Conservation (phyloP, 92 coral and sea anemone genomes). For the Paramuricea clavata region DNA sequence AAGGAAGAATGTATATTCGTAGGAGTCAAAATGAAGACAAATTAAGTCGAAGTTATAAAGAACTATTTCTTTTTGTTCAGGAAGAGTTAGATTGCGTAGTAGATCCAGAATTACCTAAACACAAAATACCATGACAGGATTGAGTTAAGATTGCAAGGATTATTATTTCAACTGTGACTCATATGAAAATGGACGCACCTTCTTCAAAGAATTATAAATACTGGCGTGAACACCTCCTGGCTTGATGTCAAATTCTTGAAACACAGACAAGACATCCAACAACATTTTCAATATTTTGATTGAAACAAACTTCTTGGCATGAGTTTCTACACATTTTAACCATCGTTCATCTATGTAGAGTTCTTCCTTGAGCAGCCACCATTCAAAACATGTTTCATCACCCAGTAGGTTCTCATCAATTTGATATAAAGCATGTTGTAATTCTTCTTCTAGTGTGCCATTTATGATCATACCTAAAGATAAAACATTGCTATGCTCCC, state of each 20-base stretch:
- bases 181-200: constrained; percentile 13
- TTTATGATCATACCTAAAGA: constrained; percentile 7
- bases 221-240: constrained; percentile 1
- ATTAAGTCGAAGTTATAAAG: constrained; percentile 25
- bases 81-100: constrained; percentile 21
- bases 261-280: constrained; percentile 35
- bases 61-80: constrained; percentile 27
- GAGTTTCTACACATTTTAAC: constrained; percentile 13
- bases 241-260: constrained; percentile 11
- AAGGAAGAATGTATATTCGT: constrained; percentile 6
- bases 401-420: constrained; percentile 20
- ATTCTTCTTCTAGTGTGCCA: constrained; percentile 6
- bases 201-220: constrained; percentile 17
- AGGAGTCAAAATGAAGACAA: constrained; percentile 14
- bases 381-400: constrained; percentile 25
- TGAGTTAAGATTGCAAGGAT: too few relatives aligned
- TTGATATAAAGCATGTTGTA: constrained; percentile 25
- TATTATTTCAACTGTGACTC: too few relatives aligned
- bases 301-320: constrained; percentile 31
- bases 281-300: constrained; percentile 24
- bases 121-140: too few relatives aligned
- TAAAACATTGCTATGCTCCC: too few relatives aligned
- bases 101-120: constrained; percentile 37
- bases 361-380: constrained; percentile 32
- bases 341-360: constrained; percentile 35